phyloP scores from a whole-genome alignment of 2,888 invertebrate genomes.

The Siphonodentalium dalli region DNA sequence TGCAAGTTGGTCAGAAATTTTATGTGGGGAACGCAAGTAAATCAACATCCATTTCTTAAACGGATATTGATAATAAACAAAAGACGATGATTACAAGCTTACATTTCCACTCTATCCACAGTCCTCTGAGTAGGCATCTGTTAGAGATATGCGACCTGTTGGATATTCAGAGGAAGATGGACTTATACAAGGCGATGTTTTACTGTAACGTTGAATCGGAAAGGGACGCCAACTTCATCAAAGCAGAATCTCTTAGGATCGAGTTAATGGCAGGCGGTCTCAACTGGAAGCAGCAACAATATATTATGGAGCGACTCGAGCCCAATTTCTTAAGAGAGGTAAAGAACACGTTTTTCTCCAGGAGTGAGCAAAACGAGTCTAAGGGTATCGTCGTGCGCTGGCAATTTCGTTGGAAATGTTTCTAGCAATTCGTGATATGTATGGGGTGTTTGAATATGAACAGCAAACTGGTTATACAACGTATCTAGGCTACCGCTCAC shows the following conservation, averaged over 20 bases:
- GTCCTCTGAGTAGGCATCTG: slow-evolving; percentile 58
- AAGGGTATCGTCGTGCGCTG: too few species aligned
- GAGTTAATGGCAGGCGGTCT: slow-evolving; percentile 64
- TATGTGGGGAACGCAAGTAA: too few species aligned
- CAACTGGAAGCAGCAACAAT: slow-evolving; percentile 63
- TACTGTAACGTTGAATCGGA: slow-evolving; percentile 59
- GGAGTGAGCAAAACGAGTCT: background rate
- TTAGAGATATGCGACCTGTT: slow-evolving; percentile 59
- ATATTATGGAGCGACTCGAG: slow-evolving; percentile 58
- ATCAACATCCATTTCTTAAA: too few species aligned
- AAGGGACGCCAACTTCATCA: slow-evolving; percentile 61
- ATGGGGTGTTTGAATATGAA: too few species aligned
- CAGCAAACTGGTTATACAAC: too few species aligned
- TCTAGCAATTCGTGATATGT: too few species aligned
- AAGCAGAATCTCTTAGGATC: slow-evolving; percentile 57
- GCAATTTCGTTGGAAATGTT: too few species aligned
- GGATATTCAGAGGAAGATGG: slow-evolving; percentile 63
- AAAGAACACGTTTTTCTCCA: background rate
- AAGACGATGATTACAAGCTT: background rate
- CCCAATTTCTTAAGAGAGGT: slow-evolving; percentile 61
- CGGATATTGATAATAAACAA: too few species aligned
- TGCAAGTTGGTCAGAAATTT: too few species aligned
- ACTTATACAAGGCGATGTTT: slow-evolving; percentile 61
- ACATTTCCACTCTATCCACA: slow-evolving; percentile 35
- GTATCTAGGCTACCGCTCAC: too few species aligned